Evolutionary conservation across 2,113 vertebrate genomes (phyloP).

Genomic region (Zapus hudsonius): DNA sequence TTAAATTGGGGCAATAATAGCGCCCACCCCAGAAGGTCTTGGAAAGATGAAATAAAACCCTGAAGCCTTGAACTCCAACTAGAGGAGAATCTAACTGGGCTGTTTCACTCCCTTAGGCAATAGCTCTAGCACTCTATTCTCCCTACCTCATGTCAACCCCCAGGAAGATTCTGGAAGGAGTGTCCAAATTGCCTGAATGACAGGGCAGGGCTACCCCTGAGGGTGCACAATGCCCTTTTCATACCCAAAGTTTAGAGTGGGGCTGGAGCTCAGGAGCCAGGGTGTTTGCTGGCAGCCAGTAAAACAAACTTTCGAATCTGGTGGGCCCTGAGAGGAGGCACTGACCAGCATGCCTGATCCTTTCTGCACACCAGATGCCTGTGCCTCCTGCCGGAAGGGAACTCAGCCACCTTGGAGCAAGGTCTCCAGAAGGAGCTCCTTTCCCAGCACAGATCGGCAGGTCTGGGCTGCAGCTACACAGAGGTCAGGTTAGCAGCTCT

Average conservation of each 20-base stretch:
- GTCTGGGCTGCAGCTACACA: background rate
- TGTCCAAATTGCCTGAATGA: background rate
- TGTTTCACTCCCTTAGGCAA: background rate
- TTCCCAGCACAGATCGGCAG: background rate
- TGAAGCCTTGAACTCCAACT: background rate
- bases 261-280: background rate
- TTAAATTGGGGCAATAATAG: background rate
- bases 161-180: background rate
- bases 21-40: background rate
- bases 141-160: background rate
- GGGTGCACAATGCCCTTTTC: background rate
- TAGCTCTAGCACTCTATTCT: background rate
- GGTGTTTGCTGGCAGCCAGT: background rate
- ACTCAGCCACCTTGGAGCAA: background rate
- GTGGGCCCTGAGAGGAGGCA: background rate
- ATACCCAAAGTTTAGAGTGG: fast-evolving
- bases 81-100: background rate
- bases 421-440: background rate
- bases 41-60: background rate
- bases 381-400: background rate
- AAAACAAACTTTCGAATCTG: background rate
- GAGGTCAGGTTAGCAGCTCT: background rate
- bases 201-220: too few relatives aligned
- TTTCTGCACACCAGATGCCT: background rate
- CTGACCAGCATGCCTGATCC: background rate